phyloP scores from a whole-genome alignment of 2,797 vertebrate genomes.

The Pyrocephalus nanus region DNA sequence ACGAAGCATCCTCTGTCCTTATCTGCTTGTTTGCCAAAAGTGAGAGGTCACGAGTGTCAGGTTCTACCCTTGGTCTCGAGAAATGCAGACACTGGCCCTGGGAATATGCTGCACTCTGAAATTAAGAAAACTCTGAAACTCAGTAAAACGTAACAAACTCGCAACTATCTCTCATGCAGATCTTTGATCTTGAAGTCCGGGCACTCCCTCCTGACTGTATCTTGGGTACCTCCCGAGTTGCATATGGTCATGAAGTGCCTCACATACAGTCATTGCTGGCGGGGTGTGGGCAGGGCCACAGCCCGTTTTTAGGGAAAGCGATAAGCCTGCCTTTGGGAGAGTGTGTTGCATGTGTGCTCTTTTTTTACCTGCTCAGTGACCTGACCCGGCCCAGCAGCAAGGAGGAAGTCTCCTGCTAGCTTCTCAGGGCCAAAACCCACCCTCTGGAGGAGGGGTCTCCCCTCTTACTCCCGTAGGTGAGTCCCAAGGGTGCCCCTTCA shows the following conservation, averaged over 20 bases:
- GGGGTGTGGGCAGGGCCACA: neutral
- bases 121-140: neutral
- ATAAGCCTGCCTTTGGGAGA: neutral
- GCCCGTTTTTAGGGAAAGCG: fast-evolving
- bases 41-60: neutral
- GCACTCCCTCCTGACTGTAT: neutral
- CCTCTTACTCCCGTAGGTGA: neutral
- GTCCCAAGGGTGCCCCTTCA: fast-evolving
- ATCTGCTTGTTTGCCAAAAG: neutral
- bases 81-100: neutral
- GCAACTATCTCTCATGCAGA: neutral
- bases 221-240: neutral
- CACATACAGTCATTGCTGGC: fast-evolving
- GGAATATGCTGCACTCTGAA: neutral
- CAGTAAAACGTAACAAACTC: neutral
- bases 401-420: neutral
- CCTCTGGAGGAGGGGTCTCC: fast-evolving
- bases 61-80: neutral
- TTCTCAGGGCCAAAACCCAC: fast-evolving
- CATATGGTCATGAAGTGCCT: fast-evolving
- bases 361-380: neutral
- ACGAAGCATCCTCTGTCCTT: neutral
- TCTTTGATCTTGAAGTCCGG: neutral
- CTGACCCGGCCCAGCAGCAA: fast-evolving
- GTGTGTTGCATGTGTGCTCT: too few species aligned